These are phyloP conservation scores for Menidia beryllina DNA, from an alignment of 2,113 vertebrate genomes.

Conservation along the genomic window DNA sequence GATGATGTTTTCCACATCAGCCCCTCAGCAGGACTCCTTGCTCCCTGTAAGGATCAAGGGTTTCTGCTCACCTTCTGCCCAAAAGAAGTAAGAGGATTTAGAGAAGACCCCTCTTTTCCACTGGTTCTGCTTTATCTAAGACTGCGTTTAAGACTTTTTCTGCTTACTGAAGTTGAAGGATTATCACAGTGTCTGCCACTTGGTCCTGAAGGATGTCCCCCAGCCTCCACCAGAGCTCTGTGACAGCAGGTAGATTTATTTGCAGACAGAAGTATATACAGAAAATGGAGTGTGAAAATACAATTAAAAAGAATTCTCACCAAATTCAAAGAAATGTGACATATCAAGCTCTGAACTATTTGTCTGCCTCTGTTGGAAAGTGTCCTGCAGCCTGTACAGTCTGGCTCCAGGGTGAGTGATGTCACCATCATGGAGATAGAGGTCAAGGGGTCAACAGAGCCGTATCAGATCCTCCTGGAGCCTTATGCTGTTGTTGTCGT, in stretches of 20 bases:
- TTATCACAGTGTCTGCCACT: conserved; percentile 89
- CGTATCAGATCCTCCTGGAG: conserved; percentile 87
- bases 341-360: not conserved
- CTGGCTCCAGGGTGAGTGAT: conserved; percentile 62
- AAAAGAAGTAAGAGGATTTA: conserved; percentile 80
- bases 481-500: conserved; percentile 89
- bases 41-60: conserved; percentile 80
- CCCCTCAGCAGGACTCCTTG: conserved; percentile 83
- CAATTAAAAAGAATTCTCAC: not conserved
- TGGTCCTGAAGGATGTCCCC: conserved; percentile 86
- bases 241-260: conserved; percentile 59
- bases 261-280: not conserved
- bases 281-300: conserved; percentile 5
- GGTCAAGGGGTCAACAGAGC: conserved; percentile 87
- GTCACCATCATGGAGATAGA: conserved; percentile 89
- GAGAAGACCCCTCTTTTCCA: no score
- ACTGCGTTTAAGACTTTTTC: not conserved
- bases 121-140: no score
- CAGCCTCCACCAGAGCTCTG: conserved; percentile 57
- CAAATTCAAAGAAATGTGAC: not conserved
- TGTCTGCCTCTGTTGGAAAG: conserved; percentile 56
- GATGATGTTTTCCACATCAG: conserved; percentile 85
- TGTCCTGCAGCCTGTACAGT: conserved; percentile 45
- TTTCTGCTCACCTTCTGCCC: conserved; percentile 88
- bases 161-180: conserved; percentile 81